Percentiles rank a stretch among this genome's conserved stretches.
These are phyloP conservation scores for Eubasilissa regina DNA, from an alignment of 1,140 invertebrate species.

Conservation along the genomic window DNA sequence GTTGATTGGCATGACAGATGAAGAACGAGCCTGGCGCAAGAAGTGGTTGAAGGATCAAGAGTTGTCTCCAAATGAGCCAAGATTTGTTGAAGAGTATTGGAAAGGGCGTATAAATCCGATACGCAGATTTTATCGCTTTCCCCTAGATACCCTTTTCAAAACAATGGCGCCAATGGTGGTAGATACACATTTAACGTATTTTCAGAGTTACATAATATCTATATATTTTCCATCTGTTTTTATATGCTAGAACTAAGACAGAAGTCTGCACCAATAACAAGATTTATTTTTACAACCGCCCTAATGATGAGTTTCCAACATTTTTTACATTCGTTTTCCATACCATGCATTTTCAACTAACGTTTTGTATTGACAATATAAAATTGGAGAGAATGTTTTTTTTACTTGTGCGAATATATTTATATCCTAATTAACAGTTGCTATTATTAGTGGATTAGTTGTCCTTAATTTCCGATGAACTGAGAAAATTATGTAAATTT, in stretches of 20 bases:
- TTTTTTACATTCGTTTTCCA: no score
- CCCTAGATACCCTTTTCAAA: conserved; percentile 78
- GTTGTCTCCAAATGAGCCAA: conserved; percentile 81
- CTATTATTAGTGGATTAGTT: no score
- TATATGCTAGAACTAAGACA: neutral
- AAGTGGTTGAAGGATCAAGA: conserved; percentile 89
- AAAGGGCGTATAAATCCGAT: conserved; percentile 83
- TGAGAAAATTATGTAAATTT: no score
- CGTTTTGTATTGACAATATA: no score
- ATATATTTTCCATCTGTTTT: neutral
- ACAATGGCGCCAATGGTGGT: conserved; percentile 76
- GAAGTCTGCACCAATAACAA: no score
- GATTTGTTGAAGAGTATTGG: conserved; percentile 78
- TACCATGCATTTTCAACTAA: no score
- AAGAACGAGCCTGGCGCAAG: conserved; percentile 86
- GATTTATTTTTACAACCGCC: no score
- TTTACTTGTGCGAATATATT: no score
- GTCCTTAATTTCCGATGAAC: no score
- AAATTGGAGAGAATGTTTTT: no score
- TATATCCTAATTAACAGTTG: no score
- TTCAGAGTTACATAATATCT: conserved; percentile 37
- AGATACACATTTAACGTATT: conserved; percentile 60
- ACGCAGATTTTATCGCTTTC: conserved; percentile 81
- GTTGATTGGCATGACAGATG: conserved; percentile 84
- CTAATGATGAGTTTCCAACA: no score